Evolutionary conservation across 23 tunicate genomes (phyloP).

Genomic region (Ascidia mentula): DNA sequence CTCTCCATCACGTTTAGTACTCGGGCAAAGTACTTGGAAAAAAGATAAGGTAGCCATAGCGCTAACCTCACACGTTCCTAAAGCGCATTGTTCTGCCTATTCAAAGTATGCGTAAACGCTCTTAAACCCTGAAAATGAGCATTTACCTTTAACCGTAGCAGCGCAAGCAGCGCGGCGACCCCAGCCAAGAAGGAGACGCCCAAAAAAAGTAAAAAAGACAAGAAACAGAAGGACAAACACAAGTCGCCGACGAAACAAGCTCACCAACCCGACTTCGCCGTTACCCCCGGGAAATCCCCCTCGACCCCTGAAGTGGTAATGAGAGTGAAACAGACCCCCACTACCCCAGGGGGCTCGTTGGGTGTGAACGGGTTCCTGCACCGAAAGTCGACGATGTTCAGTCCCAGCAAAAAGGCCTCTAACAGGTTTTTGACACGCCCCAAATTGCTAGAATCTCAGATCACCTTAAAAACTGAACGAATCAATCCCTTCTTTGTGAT

Average conservation of each 20-base stretch:
- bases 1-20: too few species aligned
- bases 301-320: constrained; percentile 45
- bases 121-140: too few species aligned
- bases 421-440: constrained; percentile 55
- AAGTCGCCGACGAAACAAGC: not conserved
- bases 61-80: too few species aligned
- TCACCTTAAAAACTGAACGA: too few species aligned
- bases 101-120: too few species aligned
- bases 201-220: not conserved
- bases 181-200: not conserved
- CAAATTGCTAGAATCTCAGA: too few species aligned
- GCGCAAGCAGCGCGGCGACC: not conserved
- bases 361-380: constrained; percentile 33
- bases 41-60: too few species aligned
- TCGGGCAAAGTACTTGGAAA: too few species aligned
- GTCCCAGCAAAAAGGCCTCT: constrained; percentile 76
- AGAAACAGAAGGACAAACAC: constrained; percentile 6
- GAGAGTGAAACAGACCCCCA: constrained; percentile 10
- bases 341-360: not conserved
- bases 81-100: too few species aligned
- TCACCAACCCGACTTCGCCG: constrained; percentile 5
- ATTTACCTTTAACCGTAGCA: too few species aligned
- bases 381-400: constrained; percentile 65
- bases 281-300: not conserved
- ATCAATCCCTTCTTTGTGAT: too few species aligned